Base-by-base conservation (phyloP, 2,113 vertebrate genomes). In the Microcebus griseorufus region DNA sequence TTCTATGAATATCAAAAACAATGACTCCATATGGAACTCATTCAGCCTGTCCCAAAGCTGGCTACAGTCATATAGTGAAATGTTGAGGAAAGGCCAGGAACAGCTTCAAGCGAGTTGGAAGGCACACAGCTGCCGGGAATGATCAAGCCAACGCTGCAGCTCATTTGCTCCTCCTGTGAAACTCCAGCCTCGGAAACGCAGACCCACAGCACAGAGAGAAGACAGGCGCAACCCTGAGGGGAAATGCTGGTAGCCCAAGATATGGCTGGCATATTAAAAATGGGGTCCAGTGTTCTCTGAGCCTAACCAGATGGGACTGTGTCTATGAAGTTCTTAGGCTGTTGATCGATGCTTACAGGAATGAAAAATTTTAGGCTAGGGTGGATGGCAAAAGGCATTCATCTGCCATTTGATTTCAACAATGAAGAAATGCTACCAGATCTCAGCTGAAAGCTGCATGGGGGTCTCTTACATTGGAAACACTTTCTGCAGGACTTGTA, bases 61-160 rank as follows among this genome's bases (percentile, higher is more conserved):
- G 13, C 58, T 25, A 14, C 58, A 34, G 4, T 92, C 37, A 48
- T 1, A 25, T 16, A 67, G 17, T 34, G 48, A 37, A 51, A 29
- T 11, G 7, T 78, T 8, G 8, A 18, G 3, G 39, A 60, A 45
- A 39, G 67, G 58, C 75, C 48, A 67, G 22, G 18, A 62, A 81
- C 75, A 88, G 14, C 23, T 62, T 84, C 51, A 25, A 18, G 58
- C 11, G 13, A 84, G 45, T 16, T 53, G 39, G 13, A 53, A 22
- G 34, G 27, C 10, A 37, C 39, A 42, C 3, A 58, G 25, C 0
- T 3, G 1, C 11, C 34, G 16, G 9, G 13, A 32, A 60, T 5
- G 13, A 29, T 39, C 14, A 23, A 67, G 34, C 60, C 39, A 39
- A 62, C 12, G 12, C 32, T 13, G n/a, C 53, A 51, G 45, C 7